Conservation (phyloP, 2,113 vertebrate species). For the Vulpes vulpes region DNA sequence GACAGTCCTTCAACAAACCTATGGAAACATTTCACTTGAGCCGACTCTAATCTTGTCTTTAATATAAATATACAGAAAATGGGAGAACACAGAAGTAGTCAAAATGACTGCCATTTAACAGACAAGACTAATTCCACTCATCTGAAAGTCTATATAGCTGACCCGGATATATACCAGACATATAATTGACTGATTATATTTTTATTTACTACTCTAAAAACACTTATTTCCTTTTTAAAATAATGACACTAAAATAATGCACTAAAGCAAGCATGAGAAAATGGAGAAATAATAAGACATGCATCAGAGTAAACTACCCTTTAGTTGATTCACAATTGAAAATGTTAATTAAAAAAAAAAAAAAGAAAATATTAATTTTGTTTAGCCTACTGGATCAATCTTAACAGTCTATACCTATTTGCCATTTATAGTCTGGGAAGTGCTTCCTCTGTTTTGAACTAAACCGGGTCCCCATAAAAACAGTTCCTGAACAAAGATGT, state of each 20-base stretch:
- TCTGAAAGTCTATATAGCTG: neutral
- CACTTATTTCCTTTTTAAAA: conserved; percentile 52
- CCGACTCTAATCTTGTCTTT: neutral
- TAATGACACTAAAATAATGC: neutral
- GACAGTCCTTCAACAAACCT: neutral
- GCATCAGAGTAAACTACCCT: neutral
- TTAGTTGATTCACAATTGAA: neutral
- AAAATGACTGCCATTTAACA: conserved; percentile 13
- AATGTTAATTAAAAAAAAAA: neutral
- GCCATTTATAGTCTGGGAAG: neutral
- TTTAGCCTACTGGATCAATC: neutral
- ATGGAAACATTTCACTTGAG: neutral
- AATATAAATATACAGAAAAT: conserved; percentile 19
- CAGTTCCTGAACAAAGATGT: conserved; percentile 1
- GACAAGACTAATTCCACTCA: neutral
- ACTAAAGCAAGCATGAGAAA: conserved; percentile 6
- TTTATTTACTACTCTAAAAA: conserved; percentile 49
- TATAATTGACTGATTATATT: neutral
- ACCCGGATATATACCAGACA: conserved; percentile 3
- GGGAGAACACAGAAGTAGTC: neutral
- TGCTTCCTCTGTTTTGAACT: neutral
- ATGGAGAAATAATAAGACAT: conserved; percentile 12
- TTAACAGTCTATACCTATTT: neutral
- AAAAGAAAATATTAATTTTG: neutral
- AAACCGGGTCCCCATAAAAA: neutral